A percentile compares a stretch with the other conserved stretches of the same genome.
Conservation (phyloP, 2,797 vertebrate species). For the Danio choprae region DNA sequence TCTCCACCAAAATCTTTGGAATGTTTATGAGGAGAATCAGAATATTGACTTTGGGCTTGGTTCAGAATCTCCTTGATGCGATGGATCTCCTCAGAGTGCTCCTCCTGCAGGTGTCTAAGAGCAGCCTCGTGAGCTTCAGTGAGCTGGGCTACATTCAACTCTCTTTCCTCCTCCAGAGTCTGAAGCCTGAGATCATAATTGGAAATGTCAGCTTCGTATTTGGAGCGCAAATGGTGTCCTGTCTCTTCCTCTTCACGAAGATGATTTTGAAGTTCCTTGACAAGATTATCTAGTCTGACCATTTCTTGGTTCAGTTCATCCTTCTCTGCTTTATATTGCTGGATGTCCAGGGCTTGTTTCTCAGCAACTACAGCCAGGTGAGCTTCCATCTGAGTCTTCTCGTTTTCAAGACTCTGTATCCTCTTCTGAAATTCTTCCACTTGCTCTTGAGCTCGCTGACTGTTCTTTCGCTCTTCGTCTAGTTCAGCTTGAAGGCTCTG, state of each 20-base stretch:
- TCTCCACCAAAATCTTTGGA: slow-evolving; percentile 67
- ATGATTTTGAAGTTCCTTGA: slow-evolving; percentile 73
- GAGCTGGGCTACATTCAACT: slow-evolving; percentile 49
- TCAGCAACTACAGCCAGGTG: slow-evolving; percentile 72
- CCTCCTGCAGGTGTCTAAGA: slow-evolving; percentile 60
- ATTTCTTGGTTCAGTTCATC: slow-evolving; percentile 77
- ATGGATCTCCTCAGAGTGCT: slow-evolving; percentile 60
- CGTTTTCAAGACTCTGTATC: slow-evolving; percentile 68
- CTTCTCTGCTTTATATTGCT: slow-evolving; percentile 79
- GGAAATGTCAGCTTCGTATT: slow-evolving; percentile 62
- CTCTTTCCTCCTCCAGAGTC: slow-evolving; percentile 67
- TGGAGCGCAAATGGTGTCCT: slow-evolving; percentile 53
- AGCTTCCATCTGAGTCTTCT: slow-evolving; percentile 70
- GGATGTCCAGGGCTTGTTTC: slow-evolving; percentile 72
- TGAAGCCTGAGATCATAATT: slow-evolving; percentile 64
- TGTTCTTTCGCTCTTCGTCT: slow-evolving; percentile 70
- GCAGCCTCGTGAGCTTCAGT: slow-evolving; percentile 63
- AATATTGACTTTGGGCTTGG: slow-evolving; percentile 51
- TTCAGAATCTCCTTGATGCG: slow-evolving; percentile 50
- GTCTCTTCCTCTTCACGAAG: slow-evolving; percentile 67
- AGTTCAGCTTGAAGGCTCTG: slow-evolving; percentile 72
- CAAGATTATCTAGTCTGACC: slow-evolving; percentile 60
- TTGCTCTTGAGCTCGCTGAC: slow-evolving; percentile 62
- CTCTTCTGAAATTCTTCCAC: slow-evolving; percentile 75
- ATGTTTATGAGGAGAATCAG: slow-evolving; percentile 48